These are phyloP conservation scores for Halcyon leucocephala DNA, from an alignment of 2,797 vertebrate species.

Conservation along the genomic window DNA sequence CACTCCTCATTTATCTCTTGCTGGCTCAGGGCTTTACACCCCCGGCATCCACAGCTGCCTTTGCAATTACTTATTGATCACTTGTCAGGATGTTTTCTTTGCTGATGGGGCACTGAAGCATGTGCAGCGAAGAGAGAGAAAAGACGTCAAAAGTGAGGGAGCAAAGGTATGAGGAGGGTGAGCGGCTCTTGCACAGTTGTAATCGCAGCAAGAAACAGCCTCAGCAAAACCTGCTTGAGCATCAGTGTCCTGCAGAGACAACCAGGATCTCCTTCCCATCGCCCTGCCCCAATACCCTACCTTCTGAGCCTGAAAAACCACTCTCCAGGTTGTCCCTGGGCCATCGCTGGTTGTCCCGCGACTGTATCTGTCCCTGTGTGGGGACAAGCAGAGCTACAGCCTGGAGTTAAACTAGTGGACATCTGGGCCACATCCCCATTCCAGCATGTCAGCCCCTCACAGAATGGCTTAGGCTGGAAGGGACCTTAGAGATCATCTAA, in stretches of 20 bases:
- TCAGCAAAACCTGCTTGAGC: neutral
- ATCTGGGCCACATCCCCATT: neutral
- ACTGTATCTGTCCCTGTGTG: accelerated
- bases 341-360: neutral
- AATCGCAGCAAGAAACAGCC: neutral
- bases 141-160: neutral
- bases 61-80: conserved; percentile 74
- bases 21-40: conserved; percentile 40
- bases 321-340: neutral
- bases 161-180: neutral
- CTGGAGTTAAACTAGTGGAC: neutral
- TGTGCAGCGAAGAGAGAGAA: conserved; percentile 18
- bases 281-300: neutral
- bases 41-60: conserved; percentile 26
- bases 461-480: too few relatives aligned
- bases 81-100: conserved; percentile 73
- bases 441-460: neutral
- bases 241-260: neutral
- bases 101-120: conserved; percentile 62
- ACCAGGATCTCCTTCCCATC: neutral
- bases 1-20: conserved; percentile 26
- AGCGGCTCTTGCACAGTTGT: neutral
- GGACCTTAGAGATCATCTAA: too few relatives aligned
- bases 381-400: neutral
- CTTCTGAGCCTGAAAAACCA: neutral